phyloP scores from a whole-genome alignment of 2,113 vertebrate genomes.

The Aegypius monachus region DNA sequence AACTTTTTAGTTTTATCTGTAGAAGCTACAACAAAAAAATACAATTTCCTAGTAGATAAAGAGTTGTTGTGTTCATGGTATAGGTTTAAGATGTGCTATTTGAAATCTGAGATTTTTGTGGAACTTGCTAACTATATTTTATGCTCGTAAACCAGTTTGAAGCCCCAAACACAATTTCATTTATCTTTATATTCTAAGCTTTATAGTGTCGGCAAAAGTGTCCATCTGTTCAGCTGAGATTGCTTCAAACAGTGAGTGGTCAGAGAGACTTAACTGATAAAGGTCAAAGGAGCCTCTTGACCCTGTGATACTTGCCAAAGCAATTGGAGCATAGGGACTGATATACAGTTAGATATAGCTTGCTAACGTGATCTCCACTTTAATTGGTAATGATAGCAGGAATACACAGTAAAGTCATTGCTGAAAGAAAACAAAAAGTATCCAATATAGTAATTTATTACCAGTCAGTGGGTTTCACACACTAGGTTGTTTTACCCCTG shows the following conservation, averaged over 20 bases:
- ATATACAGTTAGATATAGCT: conserved; percentile 72
- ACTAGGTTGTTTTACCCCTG: conserved; percentile 75
- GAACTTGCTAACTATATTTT: conserved; percentile 54
- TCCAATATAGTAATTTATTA: conserved; percentile 83
- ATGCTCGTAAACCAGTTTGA: conserved; percentile 64
- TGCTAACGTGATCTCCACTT: conserved; percentile 62
- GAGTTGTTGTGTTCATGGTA: not conserved
- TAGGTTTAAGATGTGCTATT: not conserved
- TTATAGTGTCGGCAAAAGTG: conserved; percentile 72
- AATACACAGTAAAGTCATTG: conserved; percentile 70
- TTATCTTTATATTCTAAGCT: conserved; percentile 78
- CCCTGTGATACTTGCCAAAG: conserved; percentile 68
- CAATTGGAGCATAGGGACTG: conserved; percentile 65
- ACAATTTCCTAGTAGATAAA: not conserved
- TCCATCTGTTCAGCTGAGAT: conserved; percentile 89
- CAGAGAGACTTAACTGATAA: conserved; percentile 74
- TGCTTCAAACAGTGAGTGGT: conserved; percentile 75
- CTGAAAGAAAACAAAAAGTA: conserved; percentile 79
- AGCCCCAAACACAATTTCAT: conserved; percentile 68
- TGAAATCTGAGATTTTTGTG: conserved; percentile 13
- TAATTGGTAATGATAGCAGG: conserved; percentile 80
- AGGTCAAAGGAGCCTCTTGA: conserved; percentile 81
- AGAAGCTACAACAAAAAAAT: not conserved
- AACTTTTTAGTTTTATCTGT: not conserved
- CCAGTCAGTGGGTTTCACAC: conserved; percentile 72